Conservation (phyloP, 23 tunicate genomes). For the Halocynthia aurantium region DNA sequence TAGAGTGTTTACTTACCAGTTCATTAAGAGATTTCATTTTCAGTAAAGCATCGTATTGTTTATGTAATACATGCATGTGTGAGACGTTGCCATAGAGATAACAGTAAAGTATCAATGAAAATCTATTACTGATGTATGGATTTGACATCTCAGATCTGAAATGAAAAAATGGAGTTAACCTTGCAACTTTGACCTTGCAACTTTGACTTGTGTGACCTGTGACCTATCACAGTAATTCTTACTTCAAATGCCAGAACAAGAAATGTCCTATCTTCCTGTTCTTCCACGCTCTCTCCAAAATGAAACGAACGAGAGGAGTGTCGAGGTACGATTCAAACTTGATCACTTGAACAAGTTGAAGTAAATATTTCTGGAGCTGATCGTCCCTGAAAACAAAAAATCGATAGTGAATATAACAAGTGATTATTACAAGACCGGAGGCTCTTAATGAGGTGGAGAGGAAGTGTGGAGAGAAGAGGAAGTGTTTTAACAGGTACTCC, state of each 20-base stretch:
- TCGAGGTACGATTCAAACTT: slow-evolving; percentile 77
- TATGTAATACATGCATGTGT: slow-evolving; percentile 48
- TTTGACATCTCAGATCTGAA: slow-evolving; percentile 60
- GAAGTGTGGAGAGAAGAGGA: too few species aligned
- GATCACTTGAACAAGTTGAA: slow-evolving; percentile 80
- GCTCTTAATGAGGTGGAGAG: background rate
- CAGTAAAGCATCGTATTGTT: slow-evolving; percentile 64
- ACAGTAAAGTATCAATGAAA: slow-evolving; percentile 58
- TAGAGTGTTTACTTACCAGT: slow-evolving; percentile 59
- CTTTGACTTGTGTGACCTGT: background rate
- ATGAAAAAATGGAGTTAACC: background rate
- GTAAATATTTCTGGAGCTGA: slow-evolving; percentile 56
- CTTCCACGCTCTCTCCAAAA: slow-evolving; percentile 68
- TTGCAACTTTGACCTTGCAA: background rate
- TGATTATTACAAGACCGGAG: background rate
- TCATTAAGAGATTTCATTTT: slow-evolving; percentile 78
- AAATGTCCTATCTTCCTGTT: slow-evolving; percentile 83
- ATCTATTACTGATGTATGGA: slow-evolving; percentile 14
- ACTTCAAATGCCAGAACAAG: slow-evolving; percentile 92
- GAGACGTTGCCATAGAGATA: slow-evolving; percentile 82
- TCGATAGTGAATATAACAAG: too few species aligned
- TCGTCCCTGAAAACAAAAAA: slow-evolving; percentile 47
- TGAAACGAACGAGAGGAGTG: slow-evolving; percentile 57
- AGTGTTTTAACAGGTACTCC: too few species aligned
- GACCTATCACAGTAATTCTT: slow-evolving; percentile 7